Evolutionary conservation across 2,113 vertebrate genomes (phyloP).

Genomic region (Bungarus multicinctus): DNA sequence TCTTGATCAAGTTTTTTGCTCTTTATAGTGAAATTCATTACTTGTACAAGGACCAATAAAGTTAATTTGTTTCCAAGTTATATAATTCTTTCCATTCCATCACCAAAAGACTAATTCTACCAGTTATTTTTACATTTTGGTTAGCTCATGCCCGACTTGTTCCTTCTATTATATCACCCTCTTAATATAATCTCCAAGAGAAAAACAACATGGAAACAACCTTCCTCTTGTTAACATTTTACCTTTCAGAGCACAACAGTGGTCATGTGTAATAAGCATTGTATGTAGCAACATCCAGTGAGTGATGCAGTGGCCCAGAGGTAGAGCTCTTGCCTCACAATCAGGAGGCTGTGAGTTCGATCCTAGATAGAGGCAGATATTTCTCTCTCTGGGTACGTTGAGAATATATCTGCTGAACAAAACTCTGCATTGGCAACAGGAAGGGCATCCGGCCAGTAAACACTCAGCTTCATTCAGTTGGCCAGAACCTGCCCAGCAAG

Average conservation of each 20-base stretch:
- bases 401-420: too few species aligned
- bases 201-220: not conserved
- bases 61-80: not conserved
- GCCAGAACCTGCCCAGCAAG: too few species aligned
- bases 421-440: too few species aligned
- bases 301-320: too few species aligned
- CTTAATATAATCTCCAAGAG: not conserved
- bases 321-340: too few species aligned
- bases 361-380: too few species aligned
- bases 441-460: too few species aligned
- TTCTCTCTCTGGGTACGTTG: too few species aligned
- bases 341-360: too few species aligned
- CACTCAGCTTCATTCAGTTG: too few species aligned
- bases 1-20: not conserved
- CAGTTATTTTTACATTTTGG: not conserved
- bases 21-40: not conserved
- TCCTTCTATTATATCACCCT: not conserved
- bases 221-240: conserved; percentile 4
- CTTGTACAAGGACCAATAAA: not conserved
- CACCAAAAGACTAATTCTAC: not conserved
- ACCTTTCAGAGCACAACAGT: conserved; percentile 3
- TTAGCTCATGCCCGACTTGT: not conserved
- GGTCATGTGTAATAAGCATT: too few species aligned
- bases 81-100: not conserved
- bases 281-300: too few species aligned